Base-by-base conservation (phyloP, 2,797 vertebrate species). In the Amblyopsis hoosieri region DNA sequence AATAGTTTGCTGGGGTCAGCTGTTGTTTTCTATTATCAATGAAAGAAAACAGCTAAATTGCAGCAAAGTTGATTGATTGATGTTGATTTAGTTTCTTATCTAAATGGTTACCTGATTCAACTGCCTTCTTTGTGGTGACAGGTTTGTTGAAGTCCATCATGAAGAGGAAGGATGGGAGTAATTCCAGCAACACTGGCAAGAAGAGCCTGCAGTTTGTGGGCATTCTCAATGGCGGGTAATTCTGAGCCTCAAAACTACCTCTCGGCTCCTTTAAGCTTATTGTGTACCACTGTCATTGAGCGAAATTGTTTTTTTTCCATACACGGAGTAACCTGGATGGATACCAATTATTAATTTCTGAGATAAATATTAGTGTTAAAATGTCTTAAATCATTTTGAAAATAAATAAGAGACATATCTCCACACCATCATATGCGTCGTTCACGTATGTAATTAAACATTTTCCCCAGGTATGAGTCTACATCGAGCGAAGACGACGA, bases 151-250 rank as follows among this genome's bases (percentile, higher is more conserved):
- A 97, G 78, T 99, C 97, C 49, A 99, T 99, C 81, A 99, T 99
- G 97, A 99, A 98, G 90, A 95, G 93, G 90, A 93, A 92, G 74
- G 95, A 97, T 3, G 93, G 93, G 46, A 79, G 83, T 48, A 80
- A 78, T 66, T 85, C 89, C 0, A 74, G 74, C 0, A 90, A 86
- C 9, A 60, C 89, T 1, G 92, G 91, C 68, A 95, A 94, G 88
- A 99, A 98, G 90, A 98, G 94, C 76, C 85, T 98, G 80, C 95
- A 98, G 89, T 99, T 99, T 75, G 96, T 98, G 67, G 97, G 96
- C 2, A 92, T 98, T 72, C 90, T 98, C 79, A 98, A 98, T 11
- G 95, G 96, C 90, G 95, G 96, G 97, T 99, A 89, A 13, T 29
- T 29, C 23, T 29, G 96, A 92, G 72, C 67, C 67, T 60, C 45